Base-by-base conservation (phyloP, 2,888 invertebrate species). In the Mimumesa dahlbomi region DNA sequence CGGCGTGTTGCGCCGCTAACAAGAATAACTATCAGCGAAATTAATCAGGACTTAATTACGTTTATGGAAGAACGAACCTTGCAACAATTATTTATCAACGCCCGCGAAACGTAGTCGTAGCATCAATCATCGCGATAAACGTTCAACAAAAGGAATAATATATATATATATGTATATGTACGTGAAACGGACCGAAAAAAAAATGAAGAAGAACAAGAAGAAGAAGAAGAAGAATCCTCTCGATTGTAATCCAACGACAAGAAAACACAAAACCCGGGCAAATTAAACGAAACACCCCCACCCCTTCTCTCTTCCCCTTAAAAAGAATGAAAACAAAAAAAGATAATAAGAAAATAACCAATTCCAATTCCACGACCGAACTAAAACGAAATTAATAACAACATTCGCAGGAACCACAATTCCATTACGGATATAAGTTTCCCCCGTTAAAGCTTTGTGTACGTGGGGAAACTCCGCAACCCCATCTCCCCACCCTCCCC, bases 341-440 rank as follows among this genome's bases (percentile, higher is more conserved):
- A n/a, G n/a, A n/a, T n/a, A n/a, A n/a, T n/a, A n/a, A n/a, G n/a
- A n/a, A n/a, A n/a, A n/a, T n/a, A n/a, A 6, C 14, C 9, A 11
- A 9, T 31, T 11, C 21, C 22, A 11, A 9, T 16, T 42, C 5
- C 18, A 3, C 2, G 2, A 2, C 1, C 13, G 14, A n/a, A 49
- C 29, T 46, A 21, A 50, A 49, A 42, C 29, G 62, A 70, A n/a
- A 70, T 70, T 70, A 70, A 70, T 69, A 69, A 69, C 48, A 53
- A 43, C 68, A 38, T 59, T 69, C 69, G 31, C 49, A 53, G 62
- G 70, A 22, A 54, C 62, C 22, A 38, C 69, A 69, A 70, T 70
- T 56, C 56, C 70, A 62, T 46, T 62, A 43, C 70, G 70, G 70
- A 70, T 70, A 70, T 69, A 70, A 68, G 70, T 69, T 70, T 22